These are phyloP conservation scores for Pelodytes ibericus DNA, from an alignment of 2,797 vertebrate species.

Conservation along the genomic window DNA sequence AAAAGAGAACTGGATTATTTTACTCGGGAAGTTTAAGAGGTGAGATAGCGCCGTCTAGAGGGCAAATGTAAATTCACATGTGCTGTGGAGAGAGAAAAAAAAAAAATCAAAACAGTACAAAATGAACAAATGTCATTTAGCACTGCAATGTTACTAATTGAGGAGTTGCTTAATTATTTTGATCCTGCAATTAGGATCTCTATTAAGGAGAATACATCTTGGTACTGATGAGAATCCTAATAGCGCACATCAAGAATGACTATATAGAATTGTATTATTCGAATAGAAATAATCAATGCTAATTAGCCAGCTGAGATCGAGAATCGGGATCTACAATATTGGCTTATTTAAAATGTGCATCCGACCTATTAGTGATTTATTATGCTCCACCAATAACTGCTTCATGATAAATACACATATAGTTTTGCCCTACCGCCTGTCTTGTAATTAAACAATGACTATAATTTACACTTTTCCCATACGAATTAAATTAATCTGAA, in stretches of 20 bases:
- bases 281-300: background rate
- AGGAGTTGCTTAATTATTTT: background rate
- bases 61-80: slow-evolving; percentile 18
- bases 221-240: background rate
- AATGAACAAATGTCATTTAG: background rate
- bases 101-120: background rate
- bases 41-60: slow-evolving; percentile 79
- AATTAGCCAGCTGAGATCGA: background rate
- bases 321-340: background rate
- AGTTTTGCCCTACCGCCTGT: background rate
- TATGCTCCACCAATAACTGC: background rate
- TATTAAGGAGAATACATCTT: background rate
- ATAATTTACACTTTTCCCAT: background rate
- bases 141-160: background rate
- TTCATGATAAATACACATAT: background rate
- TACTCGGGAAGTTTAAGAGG: slow-evolving; percentile 59
- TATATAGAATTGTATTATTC: background rate
- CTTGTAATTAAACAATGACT: background rate
- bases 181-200: background rate
- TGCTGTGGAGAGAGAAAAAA: background rate
- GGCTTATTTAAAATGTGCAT: background rate
- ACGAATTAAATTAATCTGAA: background rate
- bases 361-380: background rate
- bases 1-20: slow-evolving; percentile 80
- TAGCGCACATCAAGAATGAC: background rate